Conservation (phyloP, 2,797 vertebrate species). For the Thamnophis elegans region DNA sequence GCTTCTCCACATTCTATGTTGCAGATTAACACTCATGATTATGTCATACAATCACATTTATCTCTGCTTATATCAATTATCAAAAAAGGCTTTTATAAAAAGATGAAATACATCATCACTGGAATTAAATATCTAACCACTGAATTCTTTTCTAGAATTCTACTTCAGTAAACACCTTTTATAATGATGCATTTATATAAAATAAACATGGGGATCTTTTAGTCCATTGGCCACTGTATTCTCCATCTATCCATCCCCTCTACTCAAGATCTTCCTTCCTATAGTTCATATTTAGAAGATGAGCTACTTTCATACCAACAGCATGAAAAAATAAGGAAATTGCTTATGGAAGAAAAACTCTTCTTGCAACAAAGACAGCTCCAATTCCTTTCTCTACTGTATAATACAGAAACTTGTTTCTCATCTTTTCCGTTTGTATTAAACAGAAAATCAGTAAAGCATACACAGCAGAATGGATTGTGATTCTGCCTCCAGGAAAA, state of each 20-base stretch:
- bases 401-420: neutral
- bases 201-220: neutral
- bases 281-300: neutral
- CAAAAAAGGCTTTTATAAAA: neutral
- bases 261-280: neutral
- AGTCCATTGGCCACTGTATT: neutral
- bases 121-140: neutral
- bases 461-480: neutral
- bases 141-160: neutral
- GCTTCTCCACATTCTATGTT: neutral
- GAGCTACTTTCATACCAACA: neutral
- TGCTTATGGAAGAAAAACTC: neutral
- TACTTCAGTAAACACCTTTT: neutral
- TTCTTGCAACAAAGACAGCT: neutral
- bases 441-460: neutral
- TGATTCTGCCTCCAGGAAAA: neutral
- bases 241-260: neutral
- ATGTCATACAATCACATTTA: neutral
- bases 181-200: neutral
- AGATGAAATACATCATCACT: neutral
- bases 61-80: neutral
- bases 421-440: neutral
- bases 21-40: neutral
- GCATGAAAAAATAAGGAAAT: neutral
- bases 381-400: neutral